Evolutionary conservation across 2,888 invertebrate species (phyloP), one percentile per base, ranked within the genome.

Genomic region (Cyclophora punctaria): DNA sequence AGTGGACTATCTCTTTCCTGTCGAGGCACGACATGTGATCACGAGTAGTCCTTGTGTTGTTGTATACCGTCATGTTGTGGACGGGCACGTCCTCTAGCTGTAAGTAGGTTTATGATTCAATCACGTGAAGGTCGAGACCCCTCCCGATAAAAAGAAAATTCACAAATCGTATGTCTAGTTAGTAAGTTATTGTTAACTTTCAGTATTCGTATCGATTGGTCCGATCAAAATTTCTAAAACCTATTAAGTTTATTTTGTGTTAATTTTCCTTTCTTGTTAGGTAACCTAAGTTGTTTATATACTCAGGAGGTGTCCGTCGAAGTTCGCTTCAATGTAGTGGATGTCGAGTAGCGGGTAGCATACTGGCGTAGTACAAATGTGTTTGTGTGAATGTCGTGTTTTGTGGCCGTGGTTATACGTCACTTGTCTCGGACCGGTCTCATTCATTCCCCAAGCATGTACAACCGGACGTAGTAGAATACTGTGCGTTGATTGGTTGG

Each of bases 351-450:
- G 80, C 79, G 78, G 80, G 78, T 78, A 79, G 78, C 79, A 79
- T 81, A 82, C 84, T 84, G 84, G 77, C 81, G 80, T 83, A 85
- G 86, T 86, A 84, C 85, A 86, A 86, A 85, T 81, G 80, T 75
- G 63, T 71, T 81, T 75, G 75, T 80, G 83, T 60, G 62, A 60
- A 66, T 62, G 60, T 52, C 35, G 55, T 49, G 47, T 44, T 55
- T 57, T 61, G 67, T 65, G 64, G 60, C 61, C 59, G 62, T 60
- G 63, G 63, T 59, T 63, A 59, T 59, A 37, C 37, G 37, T 37
- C 37, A 37, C 37, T 5, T 4, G 37, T 4, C 37, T 4, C 37
- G 37, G 37, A 5, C 37, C 4, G 2, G 37, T 37, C 4, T 37
- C 37, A 4, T 37, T 4, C 37, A 37, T 2, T 37, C 37, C 37